These are phyloP conservation scores for Speoplatyrhinus poulsoni DNA, from an alignment of 2,113 vertebrate genomes.

Conservation along the genomic window DNA sequence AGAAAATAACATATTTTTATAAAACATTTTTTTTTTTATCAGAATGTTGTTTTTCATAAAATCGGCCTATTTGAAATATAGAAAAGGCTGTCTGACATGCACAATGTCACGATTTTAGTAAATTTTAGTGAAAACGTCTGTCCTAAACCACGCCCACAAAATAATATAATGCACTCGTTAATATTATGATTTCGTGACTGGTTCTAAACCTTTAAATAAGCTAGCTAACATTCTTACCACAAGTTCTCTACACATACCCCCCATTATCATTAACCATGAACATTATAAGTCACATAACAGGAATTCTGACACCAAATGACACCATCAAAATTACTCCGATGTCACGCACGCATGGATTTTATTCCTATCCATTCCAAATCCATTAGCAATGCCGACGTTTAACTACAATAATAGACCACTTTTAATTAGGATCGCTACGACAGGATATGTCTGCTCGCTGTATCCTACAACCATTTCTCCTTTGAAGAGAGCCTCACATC, in stretches of 20 bases:
- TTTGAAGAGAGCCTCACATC: conserved; percentile 74
- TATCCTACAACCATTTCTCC: conserved; percentile 51
- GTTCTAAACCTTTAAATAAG: neutral
- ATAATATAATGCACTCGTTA: too few relatives aligned
- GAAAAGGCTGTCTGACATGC: too few relatives aligned
- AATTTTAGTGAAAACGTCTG: too few relatives aligned
- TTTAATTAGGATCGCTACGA: neutral
- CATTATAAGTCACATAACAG: neutral
- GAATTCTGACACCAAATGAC: too few relatives aligned
- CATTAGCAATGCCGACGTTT: neutral
- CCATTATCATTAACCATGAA: neutral
- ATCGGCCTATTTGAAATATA: too few relatives aligned
- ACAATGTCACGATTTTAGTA: too few relatives aligned
- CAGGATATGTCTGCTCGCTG: conserved; percentile 9
- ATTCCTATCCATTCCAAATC: neutral
- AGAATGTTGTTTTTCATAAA: too few relatives aligned
- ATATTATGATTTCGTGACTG: too few relatives aligned
- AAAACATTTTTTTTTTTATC: too few relatives aligned
- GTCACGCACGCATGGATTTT: neutral
- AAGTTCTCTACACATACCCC: too few relatives aligned
- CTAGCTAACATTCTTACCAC: neutral
- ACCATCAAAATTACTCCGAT: neutral
- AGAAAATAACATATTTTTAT: neutral
- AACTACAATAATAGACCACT: neutral
- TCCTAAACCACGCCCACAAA: too few relatives aligned